A percentile compares a stretch with the other conserved stretches of the same genome.
phyloP scores from a whole-genome alignment of 2,113 vertebrate species.

The Phylloscopus whistleri region DNA sequence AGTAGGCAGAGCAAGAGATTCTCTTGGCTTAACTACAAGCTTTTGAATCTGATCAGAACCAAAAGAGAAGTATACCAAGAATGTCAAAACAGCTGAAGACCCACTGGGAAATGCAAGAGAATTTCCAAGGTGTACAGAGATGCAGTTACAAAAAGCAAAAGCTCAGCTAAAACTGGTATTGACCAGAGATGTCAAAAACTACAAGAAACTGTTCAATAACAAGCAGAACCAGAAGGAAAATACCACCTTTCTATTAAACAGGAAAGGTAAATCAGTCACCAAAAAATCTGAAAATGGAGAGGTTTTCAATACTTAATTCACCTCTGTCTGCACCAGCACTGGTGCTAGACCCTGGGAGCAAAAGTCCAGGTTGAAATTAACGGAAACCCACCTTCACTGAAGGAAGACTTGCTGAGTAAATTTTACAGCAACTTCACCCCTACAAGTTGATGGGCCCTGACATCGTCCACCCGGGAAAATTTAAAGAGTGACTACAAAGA shows the following conservation, averaged over 20 bases:
- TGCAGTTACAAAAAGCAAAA: background rate
- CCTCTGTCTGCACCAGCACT: background rate
- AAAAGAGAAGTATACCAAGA: background rate
- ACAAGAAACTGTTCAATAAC: background rate
- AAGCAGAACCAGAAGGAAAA: background rate
- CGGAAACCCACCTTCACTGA: background rate
- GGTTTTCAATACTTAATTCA: background rate
- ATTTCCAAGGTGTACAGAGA: background rate
- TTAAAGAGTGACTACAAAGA: background rate
- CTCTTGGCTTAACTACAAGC: background rate
- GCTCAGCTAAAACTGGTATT: background rate
- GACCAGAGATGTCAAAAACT: background rate
- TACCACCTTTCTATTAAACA: background rate
- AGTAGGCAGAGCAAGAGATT: background rate
- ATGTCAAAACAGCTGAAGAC: background rate
- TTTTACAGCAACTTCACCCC: background rate
- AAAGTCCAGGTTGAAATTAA: background rate
- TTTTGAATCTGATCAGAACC: background rate
- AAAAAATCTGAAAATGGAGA: background rate
- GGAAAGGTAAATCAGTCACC: background rate
- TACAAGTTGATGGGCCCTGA: background rate
- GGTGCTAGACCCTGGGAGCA: background rate
- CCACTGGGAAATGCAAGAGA: background rate
- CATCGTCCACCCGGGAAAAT: background rate
- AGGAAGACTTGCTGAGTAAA: background rate